A percentile compares a stretch with the other conserved stretches of the same genome.
Evolutionary conservation across 2,113 vertebrate genomes (phyloP).

Genomic region (Drymodes brunneopygia): DNA sequence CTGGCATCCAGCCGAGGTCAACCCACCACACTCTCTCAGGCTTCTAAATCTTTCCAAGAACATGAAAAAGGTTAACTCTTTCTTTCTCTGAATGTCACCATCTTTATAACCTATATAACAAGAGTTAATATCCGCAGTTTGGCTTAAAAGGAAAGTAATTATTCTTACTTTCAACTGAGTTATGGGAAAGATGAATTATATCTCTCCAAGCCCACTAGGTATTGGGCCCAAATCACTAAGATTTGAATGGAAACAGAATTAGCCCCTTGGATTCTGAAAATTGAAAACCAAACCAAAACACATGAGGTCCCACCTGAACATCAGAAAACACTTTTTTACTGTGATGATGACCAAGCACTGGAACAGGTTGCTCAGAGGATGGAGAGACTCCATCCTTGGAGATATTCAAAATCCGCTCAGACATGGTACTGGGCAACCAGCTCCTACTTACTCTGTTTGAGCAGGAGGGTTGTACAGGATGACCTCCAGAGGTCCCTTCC

Average conservation of each 20-base stretch:
- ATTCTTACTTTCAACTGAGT: neutral
- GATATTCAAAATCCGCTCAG: neutral
- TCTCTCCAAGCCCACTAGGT: neutral
- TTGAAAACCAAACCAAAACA: neutral
- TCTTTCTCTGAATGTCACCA: neutral
- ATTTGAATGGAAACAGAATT: neutral
- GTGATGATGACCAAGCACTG: neutral
- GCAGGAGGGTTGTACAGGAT: neutral
- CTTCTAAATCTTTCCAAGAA: neutral
- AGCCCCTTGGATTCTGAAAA: neutral
- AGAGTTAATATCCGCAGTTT: neutral
- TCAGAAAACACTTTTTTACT: neutral
- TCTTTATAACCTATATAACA: neutral
- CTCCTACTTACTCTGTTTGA: neutral
- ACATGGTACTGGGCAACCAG: neutral
- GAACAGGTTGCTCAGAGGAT: neutral
- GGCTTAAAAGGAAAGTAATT: neutral
- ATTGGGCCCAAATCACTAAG: neutral
- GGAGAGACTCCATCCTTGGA: neutral
- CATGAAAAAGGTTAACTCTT: neutral
- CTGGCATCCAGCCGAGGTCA: neutral
- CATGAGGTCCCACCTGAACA: neutral
- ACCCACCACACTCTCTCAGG: neutral
- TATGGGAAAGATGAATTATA: neutral
- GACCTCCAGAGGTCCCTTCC: neutral